Conservation (phyloP, 2,797 vertebrate species). For the Gambelia wislizenii region DNA sequence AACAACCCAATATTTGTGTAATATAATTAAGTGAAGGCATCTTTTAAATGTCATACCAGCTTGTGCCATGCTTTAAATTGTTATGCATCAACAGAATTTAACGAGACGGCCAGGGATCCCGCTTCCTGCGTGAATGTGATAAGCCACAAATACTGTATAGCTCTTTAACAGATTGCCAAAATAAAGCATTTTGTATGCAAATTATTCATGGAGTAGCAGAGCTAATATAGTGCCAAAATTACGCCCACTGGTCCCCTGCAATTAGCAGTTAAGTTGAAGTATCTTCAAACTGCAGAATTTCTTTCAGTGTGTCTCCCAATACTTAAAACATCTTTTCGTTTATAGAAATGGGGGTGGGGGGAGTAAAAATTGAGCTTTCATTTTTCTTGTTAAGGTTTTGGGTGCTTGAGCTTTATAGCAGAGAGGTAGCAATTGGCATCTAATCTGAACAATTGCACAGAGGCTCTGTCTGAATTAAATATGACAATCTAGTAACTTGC, state of each 20-base stretch:
- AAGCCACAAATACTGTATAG: constrained; percentile 98
- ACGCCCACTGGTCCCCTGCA: constrained; percentile 85
- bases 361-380: constrained; percentile 69
- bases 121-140: constrained; percentile 98
- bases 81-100: constrained; percentile 99
- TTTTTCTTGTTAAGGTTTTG: constrained; percentile 67
- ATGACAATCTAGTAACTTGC: constrained; percentile 56
- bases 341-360: constrained; percentile 59
- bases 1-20: constrained; percentile 99
- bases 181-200: constrained; percentile 99
- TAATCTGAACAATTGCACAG: constrained; percentile 70
- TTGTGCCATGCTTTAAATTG: constrained; percentile 99
- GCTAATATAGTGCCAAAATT: constrained; percentile 90
- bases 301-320: constrained; percentile 77
- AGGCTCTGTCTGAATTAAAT: constrained; percentile 61
- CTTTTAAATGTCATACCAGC: constrained; percentile 99
- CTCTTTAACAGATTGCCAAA: constrained; percentile 99
- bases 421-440: constrained; percentile 61
- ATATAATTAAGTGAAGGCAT: constrained; percentile 99
- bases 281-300: constrained; percentile 82
- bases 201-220: constrained; percentile 99
- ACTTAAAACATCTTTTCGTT: constrained; percentile 77
- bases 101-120: constrained; percentile 99
- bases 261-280: constrained; percentile 86
- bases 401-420: constrained; percentile 26